Base-by-base conservation (phyloP, 2,888 invertebrate species). In the Ochlodes sylvanus region DNA sequence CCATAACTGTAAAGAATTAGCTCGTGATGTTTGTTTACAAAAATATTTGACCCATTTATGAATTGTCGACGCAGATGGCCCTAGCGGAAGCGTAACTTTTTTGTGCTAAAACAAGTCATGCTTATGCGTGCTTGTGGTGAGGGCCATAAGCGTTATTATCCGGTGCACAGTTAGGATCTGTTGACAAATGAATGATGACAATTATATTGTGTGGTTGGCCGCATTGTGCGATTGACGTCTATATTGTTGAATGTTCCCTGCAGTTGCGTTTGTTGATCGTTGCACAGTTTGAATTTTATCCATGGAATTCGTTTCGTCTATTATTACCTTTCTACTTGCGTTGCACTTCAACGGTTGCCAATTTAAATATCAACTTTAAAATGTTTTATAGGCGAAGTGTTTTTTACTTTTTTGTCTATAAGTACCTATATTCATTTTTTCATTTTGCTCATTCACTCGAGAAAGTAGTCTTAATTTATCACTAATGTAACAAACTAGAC, bases 151-250 rank as follows among this genome's bases (percentile, higher is more conserved):
- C 70, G 68, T 72, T 62, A 73, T 72, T 70, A 60, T 79, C 74
- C 74, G 71, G 72, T 77, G 75, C 73, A 69, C 70, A 72, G 70
- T 70, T 69, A 76, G 73, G 75, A 75, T 85, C 83, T 82, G 85
- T 83, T 88, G 89, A 90, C 89, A 90, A 90, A 91, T 89, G 86
- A 86, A 85, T 86, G 85, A 86, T 90, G 90, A 90, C 90, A 90
- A 90, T 87, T 84, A 86, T 81, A 89, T 90, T 90, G 89, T 89
- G 87, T 78, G 84, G 82, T 79, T 79, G 80, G 76, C 75, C 79
- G 82, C 81, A 85, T 89, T 82, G 83, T 82, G 70, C 71, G 80
- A 74, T 75, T 79, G 85, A 88, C 85, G 87, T 84, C 87, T 79
- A 88, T 88, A 83, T 84, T 85, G 75, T 77, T 72, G 61, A 61